Evolutionary conservation across 2,888 invertebrate species (phyloP), one percentile per base, ranked within the genome.

Genomic region (Hyles lineata): DNA sequence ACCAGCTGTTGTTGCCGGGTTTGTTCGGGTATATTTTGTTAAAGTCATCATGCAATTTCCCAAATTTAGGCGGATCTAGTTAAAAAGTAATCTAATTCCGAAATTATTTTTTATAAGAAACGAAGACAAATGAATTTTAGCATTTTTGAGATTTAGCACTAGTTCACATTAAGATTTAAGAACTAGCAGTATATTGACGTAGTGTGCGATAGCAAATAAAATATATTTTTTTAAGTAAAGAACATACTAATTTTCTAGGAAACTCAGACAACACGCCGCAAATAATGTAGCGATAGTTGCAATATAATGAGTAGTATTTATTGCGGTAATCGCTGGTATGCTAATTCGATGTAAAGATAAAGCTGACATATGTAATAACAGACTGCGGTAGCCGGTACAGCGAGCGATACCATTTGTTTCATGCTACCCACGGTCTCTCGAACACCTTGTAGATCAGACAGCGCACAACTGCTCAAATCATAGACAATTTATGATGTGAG

Each of bases 331-430:
- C 15, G 67, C 43, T 67, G 23, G 67, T 43, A 67, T 67, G 67
- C 67, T 67, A 67, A 67, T 67, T 67, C 67, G 43, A 67, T 67
- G 50, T 17, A 21, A 23, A 67, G 67, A 67, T 67, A 67, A 50
- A 23, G 50, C n/a, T 43, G 21, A 23, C 50, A 67, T 23, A 67
- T 67, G 50, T 50, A 67, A 67, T 23, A 67, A 50, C 67, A 43
- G 55, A 1, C 17, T 11, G 5, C 50, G 23, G 67, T 50, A 67
- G 67, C 63, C 55, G 55, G 3, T 35, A 17, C 17, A 50, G 23
- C 43, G 23, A 50, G 15, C 6, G 21, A 43, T 50, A 23, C 67
- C 43, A 50, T 50, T 23, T 23, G 43, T 23, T 23, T 17, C 23
- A 43, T 23, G 19, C n/a, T 55, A n/a, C 55, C 19, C 19, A n/a